Evolutionary conservation across 1,140 invertebrate genomes (phyloP).

Genomic region (Samia ricini): DNA sequence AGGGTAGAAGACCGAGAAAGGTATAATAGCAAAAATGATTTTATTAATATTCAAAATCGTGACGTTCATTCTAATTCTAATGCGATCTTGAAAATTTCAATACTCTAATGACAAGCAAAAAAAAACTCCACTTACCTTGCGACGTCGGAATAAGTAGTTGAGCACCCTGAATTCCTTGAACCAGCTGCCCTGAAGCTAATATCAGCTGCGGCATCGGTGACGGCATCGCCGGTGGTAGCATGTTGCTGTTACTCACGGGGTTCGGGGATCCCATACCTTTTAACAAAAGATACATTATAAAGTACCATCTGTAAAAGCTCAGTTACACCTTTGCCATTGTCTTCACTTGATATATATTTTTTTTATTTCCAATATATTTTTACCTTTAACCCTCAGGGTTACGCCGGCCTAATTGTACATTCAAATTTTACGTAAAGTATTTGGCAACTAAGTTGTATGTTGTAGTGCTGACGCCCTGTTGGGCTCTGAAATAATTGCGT

Average conservation of each 20-base stretch:
- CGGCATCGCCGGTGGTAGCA: slow-evolving; percentile 77
- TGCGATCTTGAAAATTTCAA: too few relatives aligned
- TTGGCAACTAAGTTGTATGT: too few relatives aligned
- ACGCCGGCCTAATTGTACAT: too few relatives aligned
- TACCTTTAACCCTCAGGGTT: too few relatives aligned
- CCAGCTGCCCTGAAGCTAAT: slow-evolving; percentile 92
- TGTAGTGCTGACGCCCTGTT: too few relatives aligned
- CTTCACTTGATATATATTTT: too few relatives aligned
- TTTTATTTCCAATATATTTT: too few relatives aligned
- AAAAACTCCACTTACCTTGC: slow-evolving; percentile 93
- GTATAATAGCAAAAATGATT: neutral
- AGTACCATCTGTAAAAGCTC: neutral
- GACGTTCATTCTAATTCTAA: too few relatives aligned
- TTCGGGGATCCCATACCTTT: slow-evolving; percentile 64
- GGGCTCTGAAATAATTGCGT: too few relatives aligned
- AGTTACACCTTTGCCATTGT: neutral
- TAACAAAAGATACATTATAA: slow-evolving; percentile 1
- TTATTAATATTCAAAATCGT: neutral
- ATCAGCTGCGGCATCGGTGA: slow-evolving; percentile 93
- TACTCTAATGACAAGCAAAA: too few relatives aligned
- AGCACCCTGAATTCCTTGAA: slow-evolving; percentile 94
- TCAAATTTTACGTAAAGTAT: too few relatives aligned
- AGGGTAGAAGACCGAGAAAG: neutral
- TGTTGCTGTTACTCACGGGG: slow-evolving; percentile 60
- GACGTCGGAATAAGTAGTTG: slow-evolving; percentile 96